Evolutionary conservation across 2,797 vertebrate genomes (phyloP).

Genomic region (Rachycentron canadum): DNA sequence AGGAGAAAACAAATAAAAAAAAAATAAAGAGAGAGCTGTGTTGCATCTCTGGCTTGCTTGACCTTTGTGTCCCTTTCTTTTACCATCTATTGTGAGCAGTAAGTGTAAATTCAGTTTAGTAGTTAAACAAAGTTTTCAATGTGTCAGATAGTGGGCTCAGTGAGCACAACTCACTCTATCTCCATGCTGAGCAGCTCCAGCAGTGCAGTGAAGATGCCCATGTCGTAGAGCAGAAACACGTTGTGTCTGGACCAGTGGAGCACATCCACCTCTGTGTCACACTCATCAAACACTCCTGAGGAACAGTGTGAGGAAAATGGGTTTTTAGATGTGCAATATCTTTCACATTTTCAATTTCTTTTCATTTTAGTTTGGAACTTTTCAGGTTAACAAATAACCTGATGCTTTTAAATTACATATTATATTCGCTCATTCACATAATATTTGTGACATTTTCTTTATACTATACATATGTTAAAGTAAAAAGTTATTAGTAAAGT

Average conservation of each 20-base stretch:
- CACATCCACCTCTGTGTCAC: constrained; percentile 90
- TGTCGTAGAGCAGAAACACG: constrained; percentile 94
- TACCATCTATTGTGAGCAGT: no score
- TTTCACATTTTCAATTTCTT: neutral
- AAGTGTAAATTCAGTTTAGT: no score
- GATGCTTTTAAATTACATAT: no score
- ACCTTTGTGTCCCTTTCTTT: no score
- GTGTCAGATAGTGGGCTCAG: neutral
- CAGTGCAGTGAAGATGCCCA: constrained; percentile 95
- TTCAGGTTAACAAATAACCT: neutral
- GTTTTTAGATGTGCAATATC: neutral
- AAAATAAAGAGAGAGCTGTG: neutral
- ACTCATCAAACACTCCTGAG: constrained; percentile 94
- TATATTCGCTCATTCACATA: neutral
- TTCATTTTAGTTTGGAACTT: neutral
- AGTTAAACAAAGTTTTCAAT: neutral
- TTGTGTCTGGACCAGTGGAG: constrained; percentile 95
- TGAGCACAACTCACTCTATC: constrained; percentile 91
- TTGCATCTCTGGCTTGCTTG: no score
- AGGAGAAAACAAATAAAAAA: constrained; percentile 29
- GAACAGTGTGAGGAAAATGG: neutral
- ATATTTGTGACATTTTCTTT: neutral
- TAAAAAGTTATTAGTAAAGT: neutral
- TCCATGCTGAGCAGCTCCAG: constrained; percentile 98
- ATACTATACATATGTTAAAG: neutral